phyloP scores from a whole-genome alignment of 2,888 invertebrate genomes.

The Suillia variegata region DNA sequence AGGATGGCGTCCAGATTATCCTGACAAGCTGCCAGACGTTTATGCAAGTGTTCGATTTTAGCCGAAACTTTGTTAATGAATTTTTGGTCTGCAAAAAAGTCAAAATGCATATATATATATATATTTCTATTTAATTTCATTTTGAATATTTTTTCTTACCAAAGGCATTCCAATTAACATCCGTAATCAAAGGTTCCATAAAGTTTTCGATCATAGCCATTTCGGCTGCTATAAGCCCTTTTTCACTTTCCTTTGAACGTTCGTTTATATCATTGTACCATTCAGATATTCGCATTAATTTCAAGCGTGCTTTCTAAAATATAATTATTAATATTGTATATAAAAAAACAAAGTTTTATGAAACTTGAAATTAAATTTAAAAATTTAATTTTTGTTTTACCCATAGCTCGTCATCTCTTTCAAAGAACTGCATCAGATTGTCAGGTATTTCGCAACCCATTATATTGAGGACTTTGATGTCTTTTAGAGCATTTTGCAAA shows the following conservation, averaged over 20 bases:
- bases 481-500: slow-evolving; percentile 76
- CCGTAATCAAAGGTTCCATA: slow-evolving; percentile 69
- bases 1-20: slow-evolving; percentile 68
- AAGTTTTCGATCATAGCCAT: slow-evolving; percentile 74
- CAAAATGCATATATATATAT: too few species aligned
- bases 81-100: slow-evolving; percentile 70
- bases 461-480: slow-evolving; percentile 79
- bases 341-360: too few species aligned
- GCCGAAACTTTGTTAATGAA: slow-evolving; percentile 73
- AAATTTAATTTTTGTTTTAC: background rate
- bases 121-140: too few species aligned
- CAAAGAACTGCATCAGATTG: slow-evolving; percentile 70
- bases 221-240: slow-evolving; percentile 76
- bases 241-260: slow-evolving; percentile 78
- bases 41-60: slow-evolving; percentile 74
- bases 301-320: slow-evolving; percentile 64
- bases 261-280: slow-evolving; percentile 84
- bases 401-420: slow-evolving; percentile 65
- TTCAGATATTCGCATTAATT: slow-evolving; percentile 68
- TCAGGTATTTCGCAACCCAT: slow-evolving; percentile 69
- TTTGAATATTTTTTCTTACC: too few species aligned
- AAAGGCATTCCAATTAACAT: slow-evolving; percentile 38
- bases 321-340: too few species aligned
- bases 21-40: slow-evolving; percentile 71
- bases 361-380: too few species aligned